Evolutionary conservation across 2,113 vertebrate genomes (phyloP), one percentile per base, ranked within the genome.

Genomic region (Petromus typicus): DNA sequence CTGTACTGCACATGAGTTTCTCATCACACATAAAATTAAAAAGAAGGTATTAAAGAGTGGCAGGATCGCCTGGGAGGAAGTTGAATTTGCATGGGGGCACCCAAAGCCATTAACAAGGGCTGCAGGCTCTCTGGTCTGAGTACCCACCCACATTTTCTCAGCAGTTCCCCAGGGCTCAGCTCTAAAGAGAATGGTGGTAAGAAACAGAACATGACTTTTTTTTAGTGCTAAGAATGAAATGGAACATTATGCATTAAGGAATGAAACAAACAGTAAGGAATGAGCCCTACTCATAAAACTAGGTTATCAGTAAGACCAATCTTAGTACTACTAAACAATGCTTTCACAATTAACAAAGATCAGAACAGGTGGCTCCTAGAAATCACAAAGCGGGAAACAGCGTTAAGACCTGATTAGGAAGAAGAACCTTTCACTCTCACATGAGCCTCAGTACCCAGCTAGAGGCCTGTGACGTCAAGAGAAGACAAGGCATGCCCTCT

Each of bases 371-470:
- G 6, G 37, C 5, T 40, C 25, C n/a, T 25, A 3, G 57, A 56
- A 11, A 16, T 5, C 27, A 30, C 30, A 27, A 4, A 27, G 11
- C 22, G 23, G 25, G 17, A 27, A 30, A 23, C 32, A 14, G 3
- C 7, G 17, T n/a, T 2, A 0, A 0, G 4, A 61, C 3, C 92
- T 90, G 91, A 66, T 69, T 64, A 85, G 92, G 73, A 95, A 96
- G 91, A 94, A 89, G 93, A 91, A 37, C 20, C 78, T 83, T 92
- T 92, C 90, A 81, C 94, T 97, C 97, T 93, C 96, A 83, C 85
- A 93, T 73, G 5, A 30, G 94, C 97, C 95, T 91, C 82, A 2
- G 78, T 80, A 96, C 8, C 61, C 86, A 96, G 89, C 82, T 59
- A 17, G 75, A 97, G 93, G 90, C 86, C 95, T 80, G 48, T 0